Evolutionary conservation across 2,113 vertebrate genomes (phyloP).

Genomic region (Hystrix brachyura): DNA sequence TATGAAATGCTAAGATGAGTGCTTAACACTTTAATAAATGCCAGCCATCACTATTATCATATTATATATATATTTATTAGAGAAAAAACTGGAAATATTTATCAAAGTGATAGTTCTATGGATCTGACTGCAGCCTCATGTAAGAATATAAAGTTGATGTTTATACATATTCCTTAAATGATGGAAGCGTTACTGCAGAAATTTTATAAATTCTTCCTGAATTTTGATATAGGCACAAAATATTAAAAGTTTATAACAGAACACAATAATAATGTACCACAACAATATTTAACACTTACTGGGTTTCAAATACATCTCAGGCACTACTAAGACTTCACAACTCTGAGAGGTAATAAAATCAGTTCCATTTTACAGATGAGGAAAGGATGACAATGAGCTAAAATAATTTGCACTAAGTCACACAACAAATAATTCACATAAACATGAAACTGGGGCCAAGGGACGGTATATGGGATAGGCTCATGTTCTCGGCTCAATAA

Average conservation of each 20-base stretch:
- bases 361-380: neutral
- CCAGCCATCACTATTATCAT: neutral
- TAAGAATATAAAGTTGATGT: conserved; percentile 11
- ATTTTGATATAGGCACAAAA: neutral
- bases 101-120: conserved; percentile 15
- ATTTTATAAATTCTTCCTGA: conserved; percentile 59
- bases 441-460: neutral
- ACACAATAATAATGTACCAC: neutral
- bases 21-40: neutral
- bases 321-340: neutral
- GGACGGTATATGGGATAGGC: neutral
- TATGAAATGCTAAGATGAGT: neutral
- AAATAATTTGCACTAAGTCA: neutral
- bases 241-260: neutral
- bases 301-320: neutral
- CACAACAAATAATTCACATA: neutral
- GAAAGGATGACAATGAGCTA: neutral
- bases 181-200: neutral
- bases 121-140: neutral
- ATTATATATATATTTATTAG: neutral
- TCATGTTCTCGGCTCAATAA: conserved; percentile 17
- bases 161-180: conserved; percentile 59
- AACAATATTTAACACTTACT: neutral
- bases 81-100: neutral
- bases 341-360: neutral